Evolutionary conservation across 2,888 invertebrate genomes (phyloP).

Genomic region (Parascotia fuliginaria): DNA sequence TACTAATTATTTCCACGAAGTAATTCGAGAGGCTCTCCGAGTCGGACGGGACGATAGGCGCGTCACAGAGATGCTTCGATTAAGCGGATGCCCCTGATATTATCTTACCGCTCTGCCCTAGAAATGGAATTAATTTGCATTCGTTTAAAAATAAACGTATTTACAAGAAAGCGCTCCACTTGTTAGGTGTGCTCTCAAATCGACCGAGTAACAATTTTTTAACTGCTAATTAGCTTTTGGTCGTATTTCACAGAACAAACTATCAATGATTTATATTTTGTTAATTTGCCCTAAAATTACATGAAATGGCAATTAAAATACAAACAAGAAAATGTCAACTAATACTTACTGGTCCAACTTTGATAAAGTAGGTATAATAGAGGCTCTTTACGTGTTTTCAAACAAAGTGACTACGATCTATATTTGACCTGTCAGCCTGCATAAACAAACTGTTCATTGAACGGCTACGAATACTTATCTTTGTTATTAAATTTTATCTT

Average conservation of each 20-base stretch:
- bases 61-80: slow-evolving; percentile 62
- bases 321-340: too few relatives aligned
- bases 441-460: too few relatives aligned
- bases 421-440: too few relatives aligned
- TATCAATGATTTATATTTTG: neutral
- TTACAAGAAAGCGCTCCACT: slow-evolving; percentile 51
- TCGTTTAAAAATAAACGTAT: slow-evolving; percentile 53
- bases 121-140: slow-evolving; percentile 72
- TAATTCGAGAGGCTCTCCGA: slow-evolving; percentile 51
- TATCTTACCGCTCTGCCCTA: slow-evolving; percentile 65
- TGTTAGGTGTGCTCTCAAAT: slow-evolving; percentile 52
- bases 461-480: too few relatives aligned
- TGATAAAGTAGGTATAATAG: too few relatives aligned
- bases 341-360: too few relatives aligned
- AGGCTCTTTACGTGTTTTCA: too few relatives aligned
- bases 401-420: too few relatives aligned
- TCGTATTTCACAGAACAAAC: slow-evolving; percentile 23
- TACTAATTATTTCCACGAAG: slow-evolving; percentile 61
- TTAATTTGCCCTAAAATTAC: neutral
- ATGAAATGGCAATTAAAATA: neutral
- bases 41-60: slow-evolving; percentile 48
- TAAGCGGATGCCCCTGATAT: slow-evolving; percentile 62
- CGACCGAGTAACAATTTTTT: slow-evolving; percentile 47
- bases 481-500: too few relatives aligned
- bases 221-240: slow-evolving; percentile 41